phyloP scores from a whole-genome alignment of 2,888 invertebrate genomes.

The Hydrotaea diabolus region DNA sequence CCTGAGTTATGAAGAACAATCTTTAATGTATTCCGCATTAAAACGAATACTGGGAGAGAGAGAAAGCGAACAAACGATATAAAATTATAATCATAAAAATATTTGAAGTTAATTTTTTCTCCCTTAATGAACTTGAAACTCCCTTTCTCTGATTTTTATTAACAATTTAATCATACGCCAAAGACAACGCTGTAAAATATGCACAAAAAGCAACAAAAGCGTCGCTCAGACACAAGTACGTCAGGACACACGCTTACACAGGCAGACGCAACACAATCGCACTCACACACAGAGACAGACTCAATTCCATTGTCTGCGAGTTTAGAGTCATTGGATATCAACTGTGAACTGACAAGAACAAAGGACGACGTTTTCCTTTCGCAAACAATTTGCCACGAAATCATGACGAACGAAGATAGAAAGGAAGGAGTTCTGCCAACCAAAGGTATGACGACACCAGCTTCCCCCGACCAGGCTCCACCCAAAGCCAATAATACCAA shows the following conservation, averaged over 20 bases:
- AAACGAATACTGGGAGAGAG: too few relatives aligned
- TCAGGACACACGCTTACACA: background rate
- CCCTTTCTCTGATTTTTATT: slow-evolving; percentile 57
- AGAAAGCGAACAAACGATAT: slow-evolving; percentile 3
- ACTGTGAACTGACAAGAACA: slow-evolving; percentile 46
- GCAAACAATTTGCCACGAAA: slow-evolving; percentile 14
- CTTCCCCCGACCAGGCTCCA: too few relatives aligned
- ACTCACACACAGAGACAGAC: background rate
- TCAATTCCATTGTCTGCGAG: slow-evolving; percentile 16
- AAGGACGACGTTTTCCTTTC: slow-evolving; percentile 36
- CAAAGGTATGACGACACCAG: background rate
- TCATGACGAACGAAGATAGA: background rate
- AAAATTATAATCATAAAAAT: slow-evolving; percentile 43
- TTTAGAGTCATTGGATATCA: slow-evolving; percentile 20
- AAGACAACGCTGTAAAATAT: slow-evolving; percentile 28
- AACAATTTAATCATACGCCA: slow-evolving; percentile 55
- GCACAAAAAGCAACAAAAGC: background rate
- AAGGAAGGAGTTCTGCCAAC: background rate
- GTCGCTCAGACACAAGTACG: background rate
- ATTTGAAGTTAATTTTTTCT: slow-evolving; percentile 43
- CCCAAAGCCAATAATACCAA: background rate
- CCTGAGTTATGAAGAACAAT: background rate
- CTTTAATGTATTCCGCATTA: slow-evolving; percentile 10
- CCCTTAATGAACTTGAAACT: slow-evolving; percentile 54
- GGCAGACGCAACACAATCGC: background rate